A percentile compares a stretch with the other conserved stretches of the same genome.
phyloP scores from a whole-genome alignment of 2,113 vertebrate species.

The Oxyura jamaicensis region DNA sequence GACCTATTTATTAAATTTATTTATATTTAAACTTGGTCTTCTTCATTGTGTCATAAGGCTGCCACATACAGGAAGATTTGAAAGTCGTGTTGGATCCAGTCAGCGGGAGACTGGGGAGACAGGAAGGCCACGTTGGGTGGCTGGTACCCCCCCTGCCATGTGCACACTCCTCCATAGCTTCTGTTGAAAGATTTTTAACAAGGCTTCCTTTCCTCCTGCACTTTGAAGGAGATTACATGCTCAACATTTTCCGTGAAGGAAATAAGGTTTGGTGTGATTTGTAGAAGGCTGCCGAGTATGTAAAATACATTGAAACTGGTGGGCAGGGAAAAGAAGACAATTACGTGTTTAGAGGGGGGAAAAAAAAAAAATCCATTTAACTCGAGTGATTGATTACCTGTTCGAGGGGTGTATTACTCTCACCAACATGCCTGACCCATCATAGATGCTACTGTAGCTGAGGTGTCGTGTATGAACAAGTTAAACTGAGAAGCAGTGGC shows the following conservation, averaged over 20 bases:
- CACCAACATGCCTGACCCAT: too few species aligned
- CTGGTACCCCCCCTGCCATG: background rate
- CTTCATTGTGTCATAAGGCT: background rate
- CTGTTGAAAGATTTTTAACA: background rate
- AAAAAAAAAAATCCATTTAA: background rate
- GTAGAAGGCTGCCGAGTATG: background rate
- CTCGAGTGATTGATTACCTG: background rate
- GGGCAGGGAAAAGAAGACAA: rapidly evolving
- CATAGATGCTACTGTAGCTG: background rate
- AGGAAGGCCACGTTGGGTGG: rapidly evolving
- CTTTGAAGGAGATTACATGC: background rate
- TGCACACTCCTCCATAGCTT: rapidly evolving
- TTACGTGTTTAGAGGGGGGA: background rate
- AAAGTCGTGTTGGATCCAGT: rapidly evolving
- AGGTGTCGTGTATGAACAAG: rapidly evolving
- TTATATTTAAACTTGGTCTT: background rate
- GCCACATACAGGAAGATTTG: background rate
- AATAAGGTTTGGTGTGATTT: background rate
- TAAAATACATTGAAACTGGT: background rate
- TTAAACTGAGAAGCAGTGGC: background rate
- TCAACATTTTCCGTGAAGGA: background rate
- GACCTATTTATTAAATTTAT: background rate
- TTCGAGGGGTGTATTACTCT: background rate
- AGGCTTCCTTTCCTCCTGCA: background rate
- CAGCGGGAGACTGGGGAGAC: background rate